Evolutionary conservation across 2,113 vertebrate species (phyloP), one percentile per base, ranked within the genome.

Genomic region (Fulica atra): DNA sequence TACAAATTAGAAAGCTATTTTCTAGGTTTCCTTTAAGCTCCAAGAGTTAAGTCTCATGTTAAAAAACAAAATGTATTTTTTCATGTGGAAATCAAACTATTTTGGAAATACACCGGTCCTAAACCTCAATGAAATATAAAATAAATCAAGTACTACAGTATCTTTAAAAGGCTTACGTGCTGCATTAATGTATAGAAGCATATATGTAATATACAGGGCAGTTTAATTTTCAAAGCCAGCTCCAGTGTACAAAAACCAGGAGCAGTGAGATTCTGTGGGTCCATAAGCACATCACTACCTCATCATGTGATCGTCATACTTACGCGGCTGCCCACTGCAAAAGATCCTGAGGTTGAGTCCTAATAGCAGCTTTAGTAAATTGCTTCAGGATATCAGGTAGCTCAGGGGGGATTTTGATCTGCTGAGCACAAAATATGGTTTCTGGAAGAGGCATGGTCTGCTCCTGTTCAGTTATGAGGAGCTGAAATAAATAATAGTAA

Each of bases 281-380:
- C 31, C 19, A 4, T 7, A 15, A 1, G 1, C 31, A 21, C 0
- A 63, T 31, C 3, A 13, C 57, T 24, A 38, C 44, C 5, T 20
- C 7, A 1, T 42, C 19, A 33, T 0, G 10, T 23, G 65, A 92
- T 20, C 23, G 17, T 38, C 9, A 2, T 24, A 98, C 99, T 99
- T 96, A 99, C 99, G 97, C 98, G 31, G 98, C 98, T 54, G 99
- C 98, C 99, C 99, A 99, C 93, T 97, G 97, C 87, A 99, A 97
- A 91, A 99, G 80, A 80, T 99, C 99, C 25, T 53, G 85, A 18
- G 99, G 99, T 86, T 99, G 99, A 19, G 99, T 99, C 85, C 98
- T 98, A 88, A 99, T 98, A 72, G 99, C 99, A 70, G 99, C 99
- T 97, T 99, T 99, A 33, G 99, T 99, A 97, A 99, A 99, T 94